phyloP scores from a whole-genome alignment of 2,888 invertebrate species.

The Nemotelus nigrinus region DNA sequence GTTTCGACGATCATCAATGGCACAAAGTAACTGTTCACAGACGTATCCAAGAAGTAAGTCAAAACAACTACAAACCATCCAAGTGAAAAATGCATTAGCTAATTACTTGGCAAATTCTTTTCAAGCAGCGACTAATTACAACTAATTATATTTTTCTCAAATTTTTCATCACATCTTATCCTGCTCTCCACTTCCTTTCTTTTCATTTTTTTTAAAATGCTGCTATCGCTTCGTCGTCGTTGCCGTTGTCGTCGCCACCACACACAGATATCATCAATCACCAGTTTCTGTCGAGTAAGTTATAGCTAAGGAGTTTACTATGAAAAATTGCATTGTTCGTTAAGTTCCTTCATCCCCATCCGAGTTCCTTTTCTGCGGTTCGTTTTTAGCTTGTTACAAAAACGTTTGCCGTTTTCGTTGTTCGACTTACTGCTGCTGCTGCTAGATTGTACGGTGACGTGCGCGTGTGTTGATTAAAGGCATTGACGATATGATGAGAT shows the following conservation, averaged over 20 bases:
- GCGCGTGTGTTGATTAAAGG: conserved; percentile 11
- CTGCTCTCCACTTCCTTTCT: conserved; percentile 5
- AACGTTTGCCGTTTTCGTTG: no score
- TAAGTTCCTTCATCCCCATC: not conserved
- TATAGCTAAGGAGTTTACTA: not conserved
- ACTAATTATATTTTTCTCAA: conserved; percentile 29
- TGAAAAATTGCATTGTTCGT: conserved; percentile 32
- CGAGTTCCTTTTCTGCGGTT: not conserved
- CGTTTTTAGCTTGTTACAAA: not conserved
- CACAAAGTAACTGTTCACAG: conserved; percentile 91
- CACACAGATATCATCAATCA: conserved; percentile 82
- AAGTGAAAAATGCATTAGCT: conserved; percentile 9
- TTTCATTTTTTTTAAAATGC: conserved; percentile 47
- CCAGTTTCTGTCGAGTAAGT: conserved; percentile 87
- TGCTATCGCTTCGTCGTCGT: conserved; percentile 59
- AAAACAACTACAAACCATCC: not conserved
- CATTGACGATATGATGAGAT: conserved; percentile 42
- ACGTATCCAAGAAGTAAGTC: conserved; percentile 85
- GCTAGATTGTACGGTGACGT: conserved; percentile 24
- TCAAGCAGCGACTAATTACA: conserved; percentile 27
- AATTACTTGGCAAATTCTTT: conserved; percentile 11
- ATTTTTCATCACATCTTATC: not conserved
- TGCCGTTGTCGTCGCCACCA: no score
- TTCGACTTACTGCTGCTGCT: no score
- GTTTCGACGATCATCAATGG: conserved; percentile 97